Conservation (phyloP, 2,888 invertebrate genomes). For the Melinaea marsaeus region DNA sequence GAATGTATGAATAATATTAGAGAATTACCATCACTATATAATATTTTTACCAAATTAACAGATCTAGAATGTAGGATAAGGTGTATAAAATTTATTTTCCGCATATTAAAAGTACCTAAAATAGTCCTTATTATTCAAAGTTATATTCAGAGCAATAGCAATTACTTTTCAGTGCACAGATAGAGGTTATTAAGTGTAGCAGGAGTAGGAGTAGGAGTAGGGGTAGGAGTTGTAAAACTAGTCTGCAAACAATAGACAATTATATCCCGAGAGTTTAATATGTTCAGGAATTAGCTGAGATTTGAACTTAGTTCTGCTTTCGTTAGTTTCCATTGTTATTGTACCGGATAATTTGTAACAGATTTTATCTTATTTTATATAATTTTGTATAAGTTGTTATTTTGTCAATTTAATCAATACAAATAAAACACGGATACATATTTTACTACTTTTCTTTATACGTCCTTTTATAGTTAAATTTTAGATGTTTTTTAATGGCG, state of each 20-base stretch:
- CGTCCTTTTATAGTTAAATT: not conserved
- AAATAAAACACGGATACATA: too few species aligned
- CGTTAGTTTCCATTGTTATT: conserved; percentile 5
- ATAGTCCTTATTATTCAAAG: conserved; percentile 14
- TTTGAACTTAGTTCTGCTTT: conserved; percentile 14
- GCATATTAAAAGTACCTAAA: not conserved
- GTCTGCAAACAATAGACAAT: conserved; percentile 26
- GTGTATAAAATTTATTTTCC: too few species aligned
- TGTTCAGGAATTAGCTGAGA: conserved; percentile 20
- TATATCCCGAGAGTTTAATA: conserved; percentile 23
- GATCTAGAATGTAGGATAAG: too few species aligned
- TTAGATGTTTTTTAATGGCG: not conserved
- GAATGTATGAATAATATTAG: too few species aligned
- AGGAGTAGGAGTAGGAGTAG: conserved; percentile 23
- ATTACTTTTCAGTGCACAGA: conserved; percentile 31
- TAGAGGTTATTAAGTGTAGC: conserved; percentile 22
- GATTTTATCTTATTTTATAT: too few species aligned
- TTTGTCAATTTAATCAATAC: too few species aligned
- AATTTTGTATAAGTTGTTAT: too few species aligned
- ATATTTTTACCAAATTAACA: too few species aligned
- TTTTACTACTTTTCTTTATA: too few species aligned
- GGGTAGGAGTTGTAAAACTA: conserved; percentile 28
- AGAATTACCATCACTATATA: too few species aligned
- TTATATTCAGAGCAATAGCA: conserved; percentile 23
- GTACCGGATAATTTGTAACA: not conserved